Percentiles rank a stretch among this genome's conserved stretches.
These are phyloP conservation scores for Podilymbus podiceps DNA, from an alignment of 2,113 vertebrate species.

Conservation along the genomic window DNA sequence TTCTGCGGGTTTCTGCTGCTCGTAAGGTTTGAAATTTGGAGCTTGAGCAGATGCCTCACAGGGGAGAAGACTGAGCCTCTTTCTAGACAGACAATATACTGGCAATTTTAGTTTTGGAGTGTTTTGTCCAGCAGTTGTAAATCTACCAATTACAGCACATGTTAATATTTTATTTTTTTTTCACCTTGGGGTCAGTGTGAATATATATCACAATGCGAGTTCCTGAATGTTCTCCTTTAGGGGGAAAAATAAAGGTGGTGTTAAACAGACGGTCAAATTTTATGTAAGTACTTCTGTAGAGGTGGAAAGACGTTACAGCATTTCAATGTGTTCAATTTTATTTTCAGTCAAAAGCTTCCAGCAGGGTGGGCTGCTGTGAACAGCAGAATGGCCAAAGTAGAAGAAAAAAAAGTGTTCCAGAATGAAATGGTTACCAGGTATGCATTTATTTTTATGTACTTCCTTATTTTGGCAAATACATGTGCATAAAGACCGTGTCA, in stretches of 20 bases:
- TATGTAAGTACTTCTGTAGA: background rate
- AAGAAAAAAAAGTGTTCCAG: background rate
- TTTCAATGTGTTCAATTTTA: background rate
- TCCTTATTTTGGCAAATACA: background rate
- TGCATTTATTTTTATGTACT: background rate
- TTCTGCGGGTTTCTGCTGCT: background rate
- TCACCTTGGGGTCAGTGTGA: background rate
- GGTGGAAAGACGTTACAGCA: background rate
- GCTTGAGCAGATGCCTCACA: rapidly evolving
- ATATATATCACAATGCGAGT: background rate
- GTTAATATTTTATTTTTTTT: background rate
- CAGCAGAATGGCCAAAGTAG: background rate
- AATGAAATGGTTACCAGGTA: background rate
- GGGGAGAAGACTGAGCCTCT: background rate
- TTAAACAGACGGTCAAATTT: background rate
- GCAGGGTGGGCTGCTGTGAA: background rate
- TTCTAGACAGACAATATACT: background rate
- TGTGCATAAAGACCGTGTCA: background rate
- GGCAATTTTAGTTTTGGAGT: background rate
- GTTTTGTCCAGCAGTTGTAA: background rate
- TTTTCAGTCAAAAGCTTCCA: background rate
- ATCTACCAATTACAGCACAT: background rate
- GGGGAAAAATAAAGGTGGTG: background rate
- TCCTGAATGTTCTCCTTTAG: background rate
- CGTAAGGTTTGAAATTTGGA: background rate